A percentile compares a stretch with the other conserved stretches of the same genome.
Evolutionary conservation across 2,888 invertebrate species (phyloP).

Genomic region (Cremastobaeus sp.): DNA sequence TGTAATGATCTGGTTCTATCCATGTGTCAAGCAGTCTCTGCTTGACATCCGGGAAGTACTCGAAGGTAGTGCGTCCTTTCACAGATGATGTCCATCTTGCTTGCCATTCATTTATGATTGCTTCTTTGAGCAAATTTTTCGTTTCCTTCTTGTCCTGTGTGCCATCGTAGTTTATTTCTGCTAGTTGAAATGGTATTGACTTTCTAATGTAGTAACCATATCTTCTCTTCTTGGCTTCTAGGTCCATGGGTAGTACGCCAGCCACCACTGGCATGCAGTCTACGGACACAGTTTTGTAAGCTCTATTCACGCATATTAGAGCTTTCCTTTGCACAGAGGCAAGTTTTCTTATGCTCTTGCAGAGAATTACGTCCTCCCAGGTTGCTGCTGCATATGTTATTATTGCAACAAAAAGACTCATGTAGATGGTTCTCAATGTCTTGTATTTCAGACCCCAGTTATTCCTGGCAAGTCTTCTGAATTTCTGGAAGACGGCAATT

Average conservation of each 20-base stretch:
- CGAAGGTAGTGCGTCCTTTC: neutral
- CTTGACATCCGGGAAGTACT: too few species aligned
- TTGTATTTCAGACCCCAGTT: constrained; percentile 38
- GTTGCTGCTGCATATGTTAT: constrained; percentile 31
- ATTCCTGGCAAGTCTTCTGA: constrained; percentile 16
- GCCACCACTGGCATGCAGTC: neutral
- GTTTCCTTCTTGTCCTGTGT: neutral
- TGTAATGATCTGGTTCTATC: neutral
- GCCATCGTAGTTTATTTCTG: neutral
- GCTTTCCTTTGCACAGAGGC: constrained; percentile 10
- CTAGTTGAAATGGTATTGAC: neutral
- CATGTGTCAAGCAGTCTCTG: too few species aligned
- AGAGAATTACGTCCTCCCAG: constrained; percentile 17
- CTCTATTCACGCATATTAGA: neutral
- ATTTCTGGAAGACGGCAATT: neutral
- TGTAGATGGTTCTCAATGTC: constrained; percentile 32
- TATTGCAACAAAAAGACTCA: constrained; percentile 33
- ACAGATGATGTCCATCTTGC: neutral
- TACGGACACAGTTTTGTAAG: neutral
- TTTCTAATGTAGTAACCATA: neutral
- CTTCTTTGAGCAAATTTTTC: neutral
- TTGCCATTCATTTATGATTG: neutral
- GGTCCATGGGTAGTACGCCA: neutral
- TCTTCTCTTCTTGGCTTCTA: neutral
- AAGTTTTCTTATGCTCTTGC: neutral